These are phyloP conservation scores for Aleiodes testaceus DNA, from an alignment of 2,888 invertebrate species.

Conservation along the genomic window DNA sequence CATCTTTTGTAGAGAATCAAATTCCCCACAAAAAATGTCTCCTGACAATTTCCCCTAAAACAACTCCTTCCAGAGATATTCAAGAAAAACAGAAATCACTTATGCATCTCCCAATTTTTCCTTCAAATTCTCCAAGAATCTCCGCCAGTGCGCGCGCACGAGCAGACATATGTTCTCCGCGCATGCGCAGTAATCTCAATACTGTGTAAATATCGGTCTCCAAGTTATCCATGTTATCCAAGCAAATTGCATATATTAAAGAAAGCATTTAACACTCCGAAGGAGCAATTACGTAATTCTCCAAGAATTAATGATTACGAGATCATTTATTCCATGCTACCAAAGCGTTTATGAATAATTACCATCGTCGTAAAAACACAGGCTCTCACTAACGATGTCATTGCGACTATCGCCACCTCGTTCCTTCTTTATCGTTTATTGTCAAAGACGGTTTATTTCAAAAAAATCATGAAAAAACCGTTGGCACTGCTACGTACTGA, in stretches of 20 bases:
- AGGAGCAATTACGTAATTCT: slow-evolving; percentile 4
- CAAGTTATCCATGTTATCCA: slow-evolving; percentile 5
- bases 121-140: slow-evolving; percentile 28
- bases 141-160: slow-evolving; percentile 1
- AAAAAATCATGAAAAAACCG: no score
- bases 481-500: no score
- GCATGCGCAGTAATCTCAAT: not conserved
- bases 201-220: slow-evolving; percentile 6
- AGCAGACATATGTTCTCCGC: not conserved
- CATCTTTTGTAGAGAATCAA: no score
- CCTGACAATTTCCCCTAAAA: no score
- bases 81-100: no score
- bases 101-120: no score
- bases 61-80: no score
- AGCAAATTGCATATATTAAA: slow-evolving; percentile 9
- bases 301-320: slow-evolving; percentile 8
- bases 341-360: slow-evolving; percentile 23
- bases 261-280: not conserved
- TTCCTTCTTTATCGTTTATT: not conserved
- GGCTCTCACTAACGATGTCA: slow-evolving; percentile 11
- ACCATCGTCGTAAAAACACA: slow-evolving; percentile 11
- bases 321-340: not conserved
- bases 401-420: slow-evolving; percentile 29
- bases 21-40: no score
- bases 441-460: no score